These are phyloP conservation scores for Misgurnus mizolepis DNA, from an alignment of 2,113 vertebrate species.

Conservation along the genomic window DNA sequence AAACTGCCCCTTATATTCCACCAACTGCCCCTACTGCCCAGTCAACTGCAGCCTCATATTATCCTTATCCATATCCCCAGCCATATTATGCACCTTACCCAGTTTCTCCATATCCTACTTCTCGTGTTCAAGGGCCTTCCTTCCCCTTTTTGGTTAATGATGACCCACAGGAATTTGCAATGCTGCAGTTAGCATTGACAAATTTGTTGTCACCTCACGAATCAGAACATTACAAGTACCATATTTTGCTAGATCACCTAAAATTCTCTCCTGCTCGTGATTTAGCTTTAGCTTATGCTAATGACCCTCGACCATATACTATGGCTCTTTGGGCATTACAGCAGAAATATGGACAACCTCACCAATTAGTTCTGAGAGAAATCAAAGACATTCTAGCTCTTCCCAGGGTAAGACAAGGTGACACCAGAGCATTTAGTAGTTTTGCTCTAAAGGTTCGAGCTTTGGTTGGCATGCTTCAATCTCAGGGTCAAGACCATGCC, in stretches of 20 bases:
- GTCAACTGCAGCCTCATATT: not conserved
- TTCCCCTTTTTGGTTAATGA: not conserved
- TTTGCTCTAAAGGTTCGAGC: no score
- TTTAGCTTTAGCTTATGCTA: not conserved
- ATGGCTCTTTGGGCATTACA: no score
- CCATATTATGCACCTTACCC: not conserved
- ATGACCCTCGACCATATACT: not conserved
- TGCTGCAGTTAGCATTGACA: not conserved
- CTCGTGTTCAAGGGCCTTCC: not conserved
- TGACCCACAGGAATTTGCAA: not conserved
- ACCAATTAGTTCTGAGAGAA: no score
- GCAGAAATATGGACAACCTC: no score
- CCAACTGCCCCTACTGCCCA: not conserved
- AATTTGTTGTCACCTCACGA: conserved; percentile 1
- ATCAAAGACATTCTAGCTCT: no score
- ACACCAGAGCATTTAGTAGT: no score
- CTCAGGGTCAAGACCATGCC: no score
- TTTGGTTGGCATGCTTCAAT: no score
- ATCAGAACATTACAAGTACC: not conserved
- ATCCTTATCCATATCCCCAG: not conserved
- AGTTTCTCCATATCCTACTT: not conserved
- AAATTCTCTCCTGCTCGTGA: not conserved
- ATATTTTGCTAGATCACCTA: not conserved
- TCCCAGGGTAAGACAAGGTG: no score
- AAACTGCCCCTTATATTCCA: not conserved